Evolutionary conservation across 2,113 vertebrate species (phyloP).

Genomic region (Platichthys stellatus): DNA sequence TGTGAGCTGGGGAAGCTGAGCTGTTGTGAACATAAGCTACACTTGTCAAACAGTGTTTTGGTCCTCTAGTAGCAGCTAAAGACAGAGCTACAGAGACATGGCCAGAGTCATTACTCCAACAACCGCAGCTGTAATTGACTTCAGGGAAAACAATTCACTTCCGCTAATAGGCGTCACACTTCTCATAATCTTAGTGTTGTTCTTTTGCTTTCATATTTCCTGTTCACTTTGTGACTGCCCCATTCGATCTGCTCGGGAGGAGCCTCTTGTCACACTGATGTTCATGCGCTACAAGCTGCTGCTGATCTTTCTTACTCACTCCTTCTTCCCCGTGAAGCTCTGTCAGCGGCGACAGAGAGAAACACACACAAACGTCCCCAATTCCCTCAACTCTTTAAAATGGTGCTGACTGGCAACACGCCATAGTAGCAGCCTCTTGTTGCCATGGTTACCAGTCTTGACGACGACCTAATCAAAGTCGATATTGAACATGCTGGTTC

Average conservation of each 20-base stretch:
- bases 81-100: conserved; percentile 43
- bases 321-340: neutral
- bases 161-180: conserved; percentile 32
- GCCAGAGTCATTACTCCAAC: conserved; percentile 50
- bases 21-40: conserved; percentile 25
- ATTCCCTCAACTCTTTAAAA: conserved; percentile 38
- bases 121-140: conserved; percentile 56
- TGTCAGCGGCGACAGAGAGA: neutral
- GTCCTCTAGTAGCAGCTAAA: conserved; percentile 59
- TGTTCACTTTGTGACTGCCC: conserved; percentile 11
- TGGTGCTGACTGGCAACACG: conserved; percentile 43
- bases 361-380: neutral
- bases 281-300: conserved; percentile 28
- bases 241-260: neutral
- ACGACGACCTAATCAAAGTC: conserved; percentile 45
- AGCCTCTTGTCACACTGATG: conserved; percentile 33
- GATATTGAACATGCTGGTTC: conserved; percentile 28
- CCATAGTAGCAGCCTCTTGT: conserved; percentile 47
- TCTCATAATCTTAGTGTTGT: conserved; percentile 40
- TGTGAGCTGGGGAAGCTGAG: neutral
- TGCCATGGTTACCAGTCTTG: conserved; percentile 53
- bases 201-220: conserved; percentile 34
- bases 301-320: conserved; percentile 4
- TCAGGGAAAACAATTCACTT: conserved; percentile 54
- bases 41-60: conserved; percentile 12